Base-by-base conservation (phyloP, 1,140 invertebrate genomes). In the Procambarus virginalis region DNA sequence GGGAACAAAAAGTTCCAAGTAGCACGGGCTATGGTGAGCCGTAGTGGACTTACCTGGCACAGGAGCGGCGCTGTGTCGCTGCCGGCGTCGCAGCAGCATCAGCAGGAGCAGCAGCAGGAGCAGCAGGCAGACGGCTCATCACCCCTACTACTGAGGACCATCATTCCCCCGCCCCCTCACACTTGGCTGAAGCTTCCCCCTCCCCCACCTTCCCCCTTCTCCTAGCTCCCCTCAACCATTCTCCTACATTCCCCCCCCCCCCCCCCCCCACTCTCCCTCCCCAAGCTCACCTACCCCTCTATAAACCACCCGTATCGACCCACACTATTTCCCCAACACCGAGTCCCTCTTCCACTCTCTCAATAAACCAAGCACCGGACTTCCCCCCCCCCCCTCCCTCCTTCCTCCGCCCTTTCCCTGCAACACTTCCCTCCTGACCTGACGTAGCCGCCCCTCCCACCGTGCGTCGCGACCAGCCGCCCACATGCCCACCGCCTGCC, bases 291-390 rank as follows among this genome's bases (percentile, higher is more conserved):
- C 34, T 34, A 34, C 85, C 77, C 58, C 86, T 82, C 86, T 82
- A 88, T 80, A 80, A 80, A 88, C 86, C 64, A 88, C 84, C 75
- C 75, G 45, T n/a, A 70, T 51, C 46, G 64, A 55, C 84, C 55
- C 73, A 17, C 51, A n/a, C 55, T 51, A 45, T 49, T 78, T 46
- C 84, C 70, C 70, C 75, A 60, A 60, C 55, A 60, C 84, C 51
- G 70, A 55, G 51, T 86, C 55, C 75, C 84, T 77, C 84, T 86
- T 86, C 70, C 75, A 51, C 78, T 75, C 75, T 51, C 78, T 88
- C 79, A 80, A 80, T 80, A 75, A 75, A 80, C 78, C 51, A 76
- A 70, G 49, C 22, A 45, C 79, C 80, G 48, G 77, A 80, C 22
- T 60, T 34, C 76, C 58, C 78, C 55, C 46, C 51, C 81, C 78